Evolutionary conservation across 2,888 invertebrate species (phyloP).

Genomic region (Sepioteuthis lessoniana): DNA sequence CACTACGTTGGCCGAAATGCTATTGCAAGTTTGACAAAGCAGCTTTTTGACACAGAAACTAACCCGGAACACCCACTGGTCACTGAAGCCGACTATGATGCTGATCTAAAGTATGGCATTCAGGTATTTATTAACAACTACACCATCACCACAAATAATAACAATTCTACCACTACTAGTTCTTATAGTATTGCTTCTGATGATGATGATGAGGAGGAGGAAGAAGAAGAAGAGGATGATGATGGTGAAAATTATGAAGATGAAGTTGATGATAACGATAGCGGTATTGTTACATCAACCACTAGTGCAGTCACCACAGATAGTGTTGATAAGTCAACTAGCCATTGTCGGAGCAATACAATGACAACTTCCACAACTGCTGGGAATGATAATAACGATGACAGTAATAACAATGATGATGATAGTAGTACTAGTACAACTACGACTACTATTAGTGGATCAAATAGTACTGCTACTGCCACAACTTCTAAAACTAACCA

Average conservation of each 20-base stretch:
- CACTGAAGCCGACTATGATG: not conserved
- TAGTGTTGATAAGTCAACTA: not conserved
- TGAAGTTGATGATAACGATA: constrained; percentile 3
- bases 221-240: not conserved
- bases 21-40: not conserved
- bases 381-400: not conserved
- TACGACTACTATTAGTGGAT: not conserved
- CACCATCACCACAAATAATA: not conserved
- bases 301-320: not conserved
- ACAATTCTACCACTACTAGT: not conserved
- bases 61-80: not conserved
- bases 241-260: not conserved
- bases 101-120: not conserved
- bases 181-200: constrained; percentile 4
- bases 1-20: not conserved
- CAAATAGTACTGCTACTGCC: not conserved
- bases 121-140: not conserved
- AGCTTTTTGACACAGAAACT: not conserved
- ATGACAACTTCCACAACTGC: not conserved
- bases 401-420: not conserved
- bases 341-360: not conserved
- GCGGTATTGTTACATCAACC: not conserved
- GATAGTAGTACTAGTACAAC: not conserved
- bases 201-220: not conserved
- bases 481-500: not conserved